Evolutionary conservation across 2,888 invertebrate genomes (phyloP).

Genomic region (Cheilosia vernalis): DNA sequence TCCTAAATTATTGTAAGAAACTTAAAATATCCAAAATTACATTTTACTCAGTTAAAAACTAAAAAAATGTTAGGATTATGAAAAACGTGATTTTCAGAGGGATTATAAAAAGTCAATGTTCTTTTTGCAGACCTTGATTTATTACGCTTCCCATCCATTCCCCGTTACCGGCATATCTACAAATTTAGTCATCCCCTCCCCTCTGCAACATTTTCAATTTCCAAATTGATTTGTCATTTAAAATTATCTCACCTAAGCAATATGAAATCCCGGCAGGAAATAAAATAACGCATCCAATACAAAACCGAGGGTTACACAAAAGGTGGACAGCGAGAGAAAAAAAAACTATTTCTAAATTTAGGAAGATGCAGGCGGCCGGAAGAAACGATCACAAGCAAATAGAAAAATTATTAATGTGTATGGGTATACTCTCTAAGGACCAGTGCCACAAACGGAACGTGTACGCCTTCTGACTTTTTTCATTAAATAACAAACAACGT

Average conservation of each 20-base stretch:
- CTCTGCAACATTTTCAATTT: conserved; percentile 33
- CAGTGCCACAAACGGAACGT: conserved; percentile 41
- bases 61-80: too few species aligned
- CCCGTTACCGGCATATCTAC: not conserved
- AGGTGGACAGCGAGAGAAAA: conserved; percentile 12
- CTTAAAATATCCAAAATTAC: too few species aligned
- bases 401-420: conserved; percentile 66
- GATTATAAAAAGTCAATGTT: too few species aligned
- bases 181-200: not conserved
- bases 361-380: conserved; percentile 75
- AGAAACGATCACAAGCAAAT: conserved; percentile 73
- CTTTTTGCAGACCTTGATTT: too few species aligned
- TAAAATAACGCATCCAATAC: conserved; percentile 51
- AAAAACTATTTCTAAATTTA: conserved; percentile 61
- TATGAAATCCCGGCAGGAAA: conserved; percentile 66
- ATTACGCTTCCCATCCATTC: not conserved
- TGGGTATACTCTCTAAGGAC: conserved; percentile 67
- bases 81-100: too few species aligned
- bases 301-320: conserved; percentile 4
- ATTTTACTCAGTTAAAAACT: too few species aligned
- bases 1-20: too few species aligned
- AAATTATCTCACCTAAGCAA: conserved; percentile 67
- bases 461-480: conserved; percentile 60
- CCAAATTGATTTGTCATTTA: conserved; percentile 67
- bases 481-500: conserved; percentile 59